phyloP scores from a whole-genome alignment of 1,140 invertebrate genomes.

The Coboldia fuscipes region DNA sequence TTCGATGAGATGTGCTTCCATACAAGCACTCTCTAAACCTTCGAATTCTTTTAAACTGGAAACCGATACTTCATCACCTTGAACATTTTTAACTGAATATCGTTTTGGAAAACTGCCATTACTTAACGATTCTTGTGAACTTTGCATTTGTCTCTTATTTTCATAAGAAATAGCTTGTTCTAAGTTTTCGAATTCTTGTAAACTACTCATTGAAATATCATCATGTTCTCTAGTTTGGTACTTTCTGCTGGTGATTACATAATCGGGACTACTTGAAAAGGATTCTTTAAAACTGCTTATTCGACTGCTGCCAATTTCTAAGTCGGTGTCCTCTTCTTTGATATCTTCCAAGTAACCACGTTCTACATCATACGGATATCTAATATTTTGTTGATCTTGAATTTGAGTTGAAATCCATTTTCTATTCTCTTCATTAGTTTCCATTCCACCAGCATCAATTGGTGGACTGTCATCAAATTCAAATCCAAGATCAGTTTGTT shows the following conservation, averaged over 20 bases:
- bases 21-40: constrained; percentile 69
- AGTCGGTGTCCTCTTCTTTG: constrained; percentile 74
- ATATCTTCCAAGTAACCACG: constrained; percentile 71
- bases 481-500: constrained; percentile 29
- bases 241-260: constrained; percentile 56
- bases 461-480: constrained; percentile 56
- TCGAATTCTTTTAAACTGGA: constrained; percentile 89
- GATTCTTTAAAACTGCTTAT: constrained; percentile 59
- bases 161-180: constrained; percentile 57
- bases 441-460: constrained; percentile 26
- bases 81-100: constrained; percentile 38
- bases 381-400: constrained; percentile 34
- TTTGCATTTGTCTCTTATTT: constrained; percentile 32
- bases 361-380: constrained; percentile 45
- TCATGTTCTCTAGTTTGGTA: constrained; percentile 73
- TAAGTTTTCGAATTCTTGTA: constrained; percentile 84
- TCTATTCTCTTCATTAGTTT: constrained; percentile 49
- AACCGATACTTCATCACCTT: constrained; percentile 76
- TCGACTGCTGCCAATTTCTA: constrained; percentile 52
- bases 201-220: constrained; percentile 71
- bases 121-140: constrained; percentile 49
- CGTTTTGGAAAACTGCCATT: constrained; percentile 52
- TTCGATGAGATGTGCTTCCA: constrained; percentile 61
- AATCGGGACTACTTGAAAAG: constrained; percentile 55
- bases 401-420: constrained; percentile 81